Conservation (phyloP, 2,888 invertebrate genomes). For the Cylloceria caligata region DNA sequence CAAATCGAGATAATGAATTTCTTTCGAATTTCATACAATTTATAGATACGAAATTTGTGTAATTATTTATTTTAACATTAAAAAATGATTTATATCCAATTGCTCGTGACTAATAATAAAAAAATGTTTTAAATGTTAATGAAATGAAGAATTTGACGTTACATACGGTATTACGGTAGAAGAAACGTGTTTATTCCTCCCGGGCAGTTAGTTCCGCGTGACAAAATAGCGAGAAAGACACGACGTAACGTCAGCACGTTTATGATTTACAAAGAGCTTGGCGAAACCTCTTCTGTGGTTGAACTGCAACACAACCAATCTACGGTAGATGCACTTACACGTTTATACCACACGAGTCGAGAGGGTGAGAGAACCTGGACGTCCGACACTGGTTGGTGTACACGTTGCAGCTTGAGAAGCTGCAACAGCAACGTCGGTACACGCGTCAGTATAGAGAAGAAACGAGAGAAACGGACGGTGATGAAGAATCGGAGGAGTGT, state of each 20-base stretch:
- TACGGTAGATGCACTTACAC: constrained; percentile 7
- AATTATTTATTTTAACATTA: too few relatives aligned
- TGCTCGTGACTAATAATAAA: neutral
- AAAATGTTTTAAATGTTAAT: neutral
- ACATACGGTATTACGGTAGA: neutral
- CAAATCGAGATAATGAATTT: neutral
- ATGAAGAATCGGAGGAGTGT: constrained; percentile 24
- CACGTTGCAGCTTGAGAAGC: constrained; percentile 49
- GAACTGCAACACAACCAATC: neutral
- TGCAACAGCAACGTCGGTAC: constrained; percentile 37
- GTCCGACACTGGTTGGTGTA: constrained; percentile 59
- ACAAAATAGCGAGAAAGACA: constrained; percentile 64
- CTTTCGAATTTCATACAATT: neutral
- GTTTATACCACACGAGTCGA: constrained; percentile 11
- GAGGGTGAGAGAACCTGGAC: constrained; percentile 54
- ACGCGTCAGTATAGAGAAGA: constrained; percentile 28
- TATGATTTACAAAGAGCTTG: constrained; percentile 64
- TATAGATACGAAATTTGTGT: too few relatives aligned
- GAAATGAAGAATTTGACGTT: neutral
- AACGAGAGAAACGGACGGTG: constrained; percentile 18
- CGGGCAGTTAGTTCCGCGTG: constrained; percentile 48
- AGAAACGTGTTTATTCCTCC: constrained; percentile 58
- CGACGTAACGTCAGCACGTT: constrained; percentile 56
- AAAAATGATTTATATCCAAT: neutral
- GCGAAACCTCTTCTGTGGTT: constrained; percentile 20